Percentiles rank a stretch among this genome's conserved stretches.
Conservation (phyloP, 1,140 invertebrate species). For the Drosophila kurseongensis region DNA sequence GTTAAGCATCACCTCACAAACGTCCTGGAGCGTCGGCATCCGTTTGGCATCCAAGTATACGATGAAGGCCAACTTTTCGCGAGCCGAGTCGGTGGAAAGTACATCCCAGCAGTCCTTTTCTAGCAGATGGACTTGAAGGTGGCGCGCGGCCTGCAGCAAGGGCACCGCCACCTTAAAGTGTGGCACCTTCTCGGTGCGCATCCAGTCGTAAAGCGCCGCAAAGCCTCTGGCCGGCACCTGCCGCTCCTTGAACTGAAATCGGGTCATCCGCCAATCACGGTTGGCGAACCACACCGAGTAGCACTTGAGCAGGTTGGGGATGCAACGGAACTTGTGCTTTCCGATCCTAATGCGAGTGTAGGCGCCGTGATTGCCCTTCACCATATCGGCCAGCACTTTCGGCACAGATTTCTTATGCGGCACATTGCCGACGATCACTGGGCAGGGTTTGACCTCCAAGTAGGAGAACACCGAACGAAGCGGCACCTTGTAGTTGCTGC, state of each 20-base stretch:
- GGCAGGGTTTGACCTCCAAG: background rate
- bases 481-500: background rate
- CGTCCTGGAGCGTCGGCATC: background rate
- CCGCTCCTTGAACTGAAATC: background rate
- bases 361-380: constrained; percentile 3
- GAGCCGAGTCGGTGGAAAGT: background rate
- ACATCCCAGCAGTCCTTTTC: background rate
- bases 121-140: constrained; percentile 13
- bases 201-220: constrained; percentile 25
- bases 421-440: background rate
- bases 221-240: constrained; percentile 22
- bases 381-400: background rate
- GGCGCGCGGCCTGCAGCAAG: constrained; percentile 17
- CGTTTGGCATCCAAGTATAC: background rate
- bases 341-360: background rate
- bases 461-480: constrained; percentile 1
- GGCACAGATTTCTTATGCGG: background rate
- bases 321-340: background rate
- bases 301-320: constrained; percentile 7
- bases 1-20: background rate
- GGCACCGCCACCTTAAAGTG: fast-evolving
- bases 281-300: constrained; percentile 17
- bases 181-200: constrained; percentile 10
- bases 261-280: background rate
- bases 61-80: constrained; percentile 14